Percentiles rank a stretch among this genome's conserved stretches.
These are phyloP conservation scores for Odocoileus hemionus DNA, from an alignment of 2,113 vertebrate genomes.

Conservation along the genomic window DNA sequence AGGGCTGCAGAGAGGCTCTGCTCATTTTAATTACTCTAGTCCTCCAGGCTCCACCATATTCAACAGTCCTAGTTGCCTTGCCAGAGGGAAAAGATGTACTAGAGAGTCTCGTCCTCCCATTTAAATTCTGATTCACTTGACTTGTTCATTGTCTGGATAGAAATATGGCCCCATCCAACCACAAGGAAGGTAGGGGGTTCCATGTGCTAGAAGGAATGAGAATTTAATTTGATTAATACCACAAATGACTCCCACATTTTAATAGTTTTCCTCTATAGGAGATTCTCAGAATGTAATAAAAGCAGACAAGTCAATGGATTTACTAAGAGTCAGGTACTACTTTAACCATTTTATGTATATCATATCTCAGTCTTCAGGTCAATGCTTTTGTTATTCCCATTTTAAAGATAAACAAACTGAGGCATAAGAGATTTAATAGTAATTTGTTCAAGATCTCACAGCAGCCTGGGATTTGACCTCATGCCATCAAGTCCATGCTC, in stretches of 20 bases:
- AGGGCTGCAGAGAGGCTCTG: neutral
- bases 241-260: neutral
- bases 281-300: conserved; percentile 11
- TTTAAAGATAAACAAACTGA: conserved; percentile 28
- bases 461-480: neutral
- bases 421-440: neutral
- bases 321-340: neutral
- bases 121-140: neutral
- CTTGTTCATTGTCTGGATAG: neutral
- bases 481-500: neutral
- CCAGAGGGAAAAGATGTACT: neutral
- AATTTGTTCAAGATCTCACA: neutral
- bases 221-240: neutral
- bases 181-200: neutral
- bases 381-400: neutral
- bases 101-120: neutral
- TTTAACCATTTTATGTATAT: neutral
- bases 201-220: neutral
- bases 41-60: neutral
- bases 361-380: neutral
- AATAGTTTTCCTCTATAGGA: neutral
- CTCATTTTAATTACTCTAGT: neutral
- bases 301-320: neutral
- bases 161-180: neutral
- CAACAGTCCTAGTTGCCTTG: neutral